These are phyloP conservation scores for Numenius arquata DNA, from an alignment of 2,113 vertebrate species.

Conservation along the genomic window DNA sequence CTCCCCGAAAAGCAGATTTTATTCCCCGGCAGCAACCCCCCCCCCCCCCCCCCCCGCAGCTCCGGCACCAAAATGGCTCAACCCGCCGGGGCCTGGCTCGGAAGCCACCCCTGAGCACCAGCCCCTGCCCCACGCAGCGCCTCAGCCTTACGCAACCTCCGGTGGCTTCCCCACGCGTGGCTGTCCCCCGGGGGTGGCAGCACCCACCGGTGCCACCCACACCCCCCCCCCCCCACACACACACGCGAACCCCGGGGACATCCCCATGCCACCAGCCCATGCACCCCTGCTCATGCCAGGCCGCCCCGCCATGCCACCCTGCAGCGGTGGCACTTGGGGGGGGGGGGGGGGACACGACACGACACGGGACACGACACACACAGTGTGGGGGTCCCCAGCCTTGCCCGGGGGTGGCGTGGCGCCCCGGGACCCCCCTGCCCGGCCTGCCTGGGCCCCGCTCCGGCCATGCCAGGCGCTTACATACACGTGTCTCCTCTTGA, in stretches of 20 bases:
- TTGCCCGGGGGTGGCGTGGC: not conserved
- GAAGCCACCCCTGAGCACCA: not conserved
- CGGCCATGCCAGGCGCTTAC: not conserved
- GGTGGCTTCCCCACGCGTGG: not conserved
- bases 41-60: not conserved
- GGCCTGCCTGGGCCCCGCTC: not conserved
- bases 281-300: not conserved
- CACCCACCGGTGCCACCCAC: not conserved
- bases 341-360: too few relatives aligned
- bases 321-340: not conserved
- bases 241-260: not conserved
- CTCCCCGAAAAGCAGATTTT: not conserved
- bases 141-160: not conserved
- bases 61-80: not conserved
- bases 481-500: constrained; percentile 24
- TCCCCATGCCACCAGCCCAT: not conserved
- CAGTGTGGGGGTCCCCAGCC: not conserved
- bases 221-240: rapidly evolving
- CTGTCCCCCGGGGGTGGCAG: not conserved
- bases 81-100: not conserved
- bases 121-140: not conserved
- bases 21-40: not conserved
- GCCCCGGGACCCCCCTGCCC: not conserved
- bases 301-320: not conserved
- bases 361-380: not conserved